A percentile compares a stretch with the other conserved stretches of the same genome.
Conservation (phyloP, 2,113 vertebrate species). For the Bubo bubo region DNA sequence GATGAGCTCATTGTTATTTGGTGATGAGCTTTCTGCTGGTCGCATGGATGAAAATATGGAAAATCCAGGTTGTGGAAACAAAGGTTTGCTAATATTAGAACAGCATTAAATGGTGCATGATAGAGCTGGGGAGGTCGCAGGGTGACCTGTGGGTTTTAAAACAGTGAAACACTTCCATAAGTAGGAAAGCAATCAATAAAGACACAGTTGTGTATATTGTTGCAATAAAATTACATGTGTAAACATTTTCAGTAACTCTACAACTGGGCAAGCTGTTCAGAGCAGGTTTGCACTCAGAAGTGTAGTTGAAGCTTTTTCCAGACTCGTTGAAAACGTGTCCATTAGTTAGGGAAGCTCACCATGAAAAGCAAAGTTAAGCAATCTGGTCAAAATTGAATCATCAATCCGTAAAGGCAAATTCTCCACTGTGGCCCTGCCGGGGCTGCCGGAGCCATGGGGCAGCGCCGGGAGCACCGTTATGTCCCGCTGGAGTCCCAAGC, state of each 20-base stretch:
- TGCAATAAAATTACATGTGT: slow-evolving; percentile 25
- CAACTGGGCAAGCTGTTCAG: slow-evolving; percentile 29
- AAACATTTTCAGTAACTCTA: slow-evolving; percentile 28
- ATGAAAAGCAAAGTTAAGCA: not conserved
- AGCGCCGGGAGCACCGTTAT: not conserved
- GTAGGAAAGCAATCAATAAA: slow-evolving; percentile 14
- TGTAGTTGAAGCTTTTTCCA: not conserved
- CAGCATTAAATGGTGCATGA: slow-evolving; percentile 22
- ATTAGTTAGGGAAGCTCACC: slow-evolving; percentile 3
- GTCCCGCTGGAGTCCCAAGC: accelerated
- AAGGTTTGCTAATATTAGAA: slow-evolving; percentile 70
- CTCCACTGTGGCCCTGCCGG: accelerated
- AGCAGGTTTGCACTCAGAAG: slow-evolving; percentile 2
- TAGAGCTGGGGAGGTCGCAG: not conserved
- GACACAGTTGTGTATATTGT: not conserved
- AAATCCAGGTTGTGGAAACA: slow-evolving; percentile 67
- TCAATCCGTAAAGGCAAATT: not conserved
- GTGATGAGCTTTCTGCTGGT: slow-evolving; percentile 45
- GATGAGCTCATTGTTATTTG: slow-evolving; percentile 71
- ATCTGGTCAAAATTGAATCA: not conserved
- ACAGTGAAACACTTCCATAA: not conserved
- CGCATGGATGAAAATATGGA: slow-evolving; percentile 6
- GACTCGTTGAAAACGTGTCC: not conserved
- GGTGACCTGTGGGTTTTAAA: not conserved
- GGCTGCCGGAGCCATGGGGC: not conserved